Base-by-base conservation (phyloP, 2,888 invertebrate species). In the Nematopogon swammerdamellus region DNA sequence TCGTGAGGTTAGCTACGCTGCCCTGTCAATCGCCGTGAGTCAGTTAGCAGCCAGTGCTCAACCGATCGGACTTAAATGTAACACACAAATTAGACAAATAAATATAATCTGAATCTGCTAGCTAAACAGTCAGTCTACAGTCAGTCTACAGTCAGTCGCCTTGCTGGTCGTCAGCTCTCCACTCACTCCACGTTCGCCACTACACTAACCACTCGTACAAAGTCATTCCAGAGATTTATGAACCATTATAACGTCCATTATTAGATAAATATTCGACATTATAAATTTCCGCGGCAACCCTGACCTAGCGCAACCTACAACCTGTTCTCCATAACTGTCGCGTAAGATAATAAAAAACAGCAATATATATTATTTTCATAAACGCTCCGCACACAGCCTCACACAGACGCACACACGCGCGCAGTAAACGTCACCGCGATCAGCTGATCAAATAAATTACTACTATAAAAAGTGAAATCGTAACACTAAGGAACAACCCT, bases 361-460 rank as follows among this genome's bases (percentile, higher is more conserved):
- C 67, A 70, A 68, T 75, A 76, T 77, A 77, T 75, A 76, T 77
- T 77, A 79, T 74, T 48, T 51, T 53, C 68, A 76, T 75, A 75
- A 74, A 70, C 69, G 72, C 70, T 68, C 72, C 73, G 69, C 67
- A 69, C 67, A 36, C 36, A 36, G 36, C 61, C 64, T 58, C 60
- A 57, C 69, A 63, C 68, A 14, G 11, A 36, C 36, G 36, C 36
- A 36, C 36, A 36, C 36, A 36, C 36, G 36, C 36, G 64, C 65
- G 68, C 70, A 69, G 68, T 76, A 75, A 77, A 77, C 73, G 79
- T 77, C 77, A 74, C 68, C 64, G 59, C 74, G 79, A 79, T 79
- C 79, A 79, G 77, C 79, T 79, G 79, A 77, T 77, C 76, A 77
- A 77, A 77, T 77, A 79, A 75, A 79, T 76, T 73, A 72, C 76